phyloP scores from a whole-genome alignment of 2,888 invertebrate species.

The Pyrgus malvae region DNA sequence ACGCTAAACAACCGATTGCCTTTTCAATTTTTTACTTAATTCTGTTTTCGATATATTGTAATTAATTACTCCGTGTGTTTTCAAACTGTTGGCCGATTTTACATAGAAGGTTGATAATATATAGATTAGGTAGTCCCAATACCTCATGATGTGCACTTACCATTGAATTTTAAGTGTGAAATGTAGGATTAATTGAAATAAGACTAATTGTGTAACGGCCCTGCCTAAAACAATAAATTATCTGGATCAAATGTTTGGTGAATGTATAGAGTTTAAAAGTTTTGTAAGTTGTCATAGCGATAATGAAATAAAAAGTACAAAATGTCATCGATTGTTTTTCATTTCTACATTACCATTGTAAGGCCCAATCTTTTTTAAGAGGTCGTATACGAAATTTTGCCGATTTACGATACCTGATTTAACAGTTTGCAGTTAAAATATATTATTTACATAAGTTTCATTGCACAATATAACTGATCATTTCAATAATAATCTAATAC shows the following conservation, averaged over 20 bases:
- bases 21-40: too few relatives aligned
- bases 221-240: slow-evolving; percentile 15
- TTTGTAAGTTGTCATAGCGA: slow-evolving; percentile 24
- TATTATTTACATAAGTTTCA: too few relatives aligned
- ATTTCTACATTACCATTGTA: too few relatives aligned
- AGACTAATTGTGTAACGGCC: slow-evolving; percentile 13
- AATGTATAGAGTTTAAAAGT: slow-evolving; percentile 16
- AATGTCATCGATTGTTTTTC: slow-evolving; percentile 6
- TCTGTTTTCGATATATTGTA: too few relatives aligned
- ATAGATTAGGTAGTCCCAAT: neutral
- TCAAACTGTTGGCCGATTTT: neutral
- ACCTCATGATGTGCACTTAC: neutral
- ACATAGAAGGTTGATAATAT: neutral
- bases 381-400: too few relatives aligned
- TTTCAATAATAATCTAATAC: too few relatives aligned
- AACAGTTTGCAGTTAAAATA: too few relatives aligned
- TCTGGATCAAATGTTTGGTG: slow-evolving; percentile 20
- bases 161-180: neutral
- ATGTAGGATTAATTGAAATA: slow-evolving; percentile 9
- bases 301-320: slow-evolving; percentile 22
- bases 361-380: too few relatives aligned
- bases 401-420: too few relatives aligned
- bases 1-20: too few relatives aligned
- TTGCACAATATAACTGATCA: too few relatives aligned
- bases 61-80: too few relatives aligned